Base-by-base conservation (phyloP, 2,888 invertebrate genomes). In the Elegia similella region DNA sequence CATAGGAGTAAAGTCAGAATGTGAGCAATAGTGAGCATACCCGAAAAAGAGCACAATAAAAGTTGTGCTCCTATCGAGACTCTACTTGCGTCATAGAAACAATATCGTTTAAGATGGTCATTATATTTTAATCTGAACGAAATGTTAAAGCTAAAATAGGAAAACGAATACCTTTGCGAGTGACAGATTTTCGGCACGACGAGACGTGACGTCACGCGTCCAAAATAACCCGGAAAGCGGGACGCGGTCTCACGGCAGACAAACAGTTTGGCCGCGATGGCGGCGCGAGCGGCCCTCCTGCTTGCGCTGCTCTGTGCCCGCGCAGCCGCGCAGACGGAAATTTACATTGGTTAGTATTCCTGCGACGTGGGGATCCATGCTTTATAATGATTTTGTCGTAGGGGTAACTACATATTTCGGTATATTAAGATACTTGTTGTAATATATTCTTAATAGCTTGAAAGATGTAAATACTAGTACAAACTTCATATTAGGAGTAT, bases 211-310 rank as follows among this genome's bases (percentile, higher is more conserved):
- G 61, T 54, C 59, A 52, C 54, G 53, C 43, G 54, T 47, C 58
- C 55, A 54, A 56, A 62, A 62, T 62, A 64, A 50, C 47, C 55
- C 23, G 54, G 52, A 58, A 63, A 66, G 61, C 63, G 62, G 67
- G 65, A 56, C 61, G 32, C 30, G 30, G 57, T n/a, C n/a, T n/a
- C 53, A 34, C 56, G 43, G 50, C 53, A 7, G 30, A n/a, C 30
- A 3, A 38, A 12, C n/a, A 38, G 38, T 46, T 15, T 29, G n/a
- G 12, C 12, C 50, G 50, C 50, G 15, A 50, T 50, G 50, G 13
- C 34, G 15, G 50, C 50, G 50, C 34, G 17, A 12, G 50, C 50
- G 50, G 34, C 6, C n/a, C 50, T 50, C 52, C 34, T 48, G 54
- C 34, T 42, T 47, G 52, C 34, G 54, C 57, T 46, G 55, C 48